These are phyloP conservation scores for Pardosa pseudoannulata DNA, from an alignment of 2,888 invertebrate species.

Conservation along the genomic window DNA sequence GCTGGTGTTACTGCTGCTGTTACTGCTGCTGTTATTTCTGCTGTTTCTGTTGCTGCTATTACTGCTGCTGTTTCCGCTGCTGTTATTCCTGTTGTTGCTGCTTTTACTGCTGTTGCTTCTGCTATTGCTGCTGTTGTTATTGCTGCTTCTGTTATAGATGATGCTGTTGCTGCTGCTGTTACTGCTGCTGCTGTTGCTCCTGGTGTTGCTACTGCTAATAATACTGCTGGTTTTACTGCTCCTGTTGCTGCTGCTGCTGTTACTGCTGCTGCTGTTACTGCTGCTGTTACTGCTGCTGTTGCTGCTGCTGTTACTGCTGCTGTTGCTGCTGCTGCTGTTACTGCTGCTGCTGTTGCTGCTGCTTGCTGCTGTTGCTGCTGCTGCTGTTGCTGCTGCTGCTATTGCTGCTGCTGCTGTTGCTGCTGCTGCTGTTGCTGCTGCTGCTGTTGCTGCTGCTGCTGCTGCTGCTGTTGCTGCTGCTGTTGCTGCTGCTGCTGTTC, in stretches of 20 bases:
- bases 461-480: constrained; percentile 2
- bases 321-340: constrained; percentile 11
- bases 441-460: constrained; percentile 13
- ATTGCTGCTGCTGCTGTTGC: not conserved
- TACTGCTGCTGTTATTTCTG: too few relatives aligned
- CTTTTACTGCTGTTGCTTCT: too few relatives aligned
- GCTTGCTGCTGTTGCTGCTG: not conserved
- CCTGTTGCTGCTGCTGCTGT: not conserved
- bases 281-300: not conserved
- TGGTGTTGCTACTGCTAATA: not conserved
- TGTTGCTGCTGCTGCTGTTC: too few relatives aligned
- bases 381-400: not conserved
- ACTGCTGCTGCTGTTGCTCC: too few relatives aligned
- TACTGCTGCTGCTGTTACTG: not conserved
- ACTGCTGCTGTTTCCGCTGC: too few relatives aligned
- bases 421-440: too few relatives aligned
- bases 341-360: not conserved
- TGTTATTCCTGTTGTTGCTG: too few relatives aligned
- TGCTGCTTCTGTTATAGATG: too few relatives aligned
- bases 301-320: not conserved
- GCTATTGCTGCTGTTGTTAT: too few relatives aligned
- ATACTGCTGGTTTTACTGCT: not conserved
- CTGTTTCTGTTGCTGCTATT: too few relatives aligned
- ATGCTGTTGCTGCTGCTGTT: too few relatives aligned
- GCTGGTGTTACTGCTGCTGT: too few relatives aligned